Conservation (phyloP, 2,113 vertebrate genomes). For the Rallus limicola region DNA sequence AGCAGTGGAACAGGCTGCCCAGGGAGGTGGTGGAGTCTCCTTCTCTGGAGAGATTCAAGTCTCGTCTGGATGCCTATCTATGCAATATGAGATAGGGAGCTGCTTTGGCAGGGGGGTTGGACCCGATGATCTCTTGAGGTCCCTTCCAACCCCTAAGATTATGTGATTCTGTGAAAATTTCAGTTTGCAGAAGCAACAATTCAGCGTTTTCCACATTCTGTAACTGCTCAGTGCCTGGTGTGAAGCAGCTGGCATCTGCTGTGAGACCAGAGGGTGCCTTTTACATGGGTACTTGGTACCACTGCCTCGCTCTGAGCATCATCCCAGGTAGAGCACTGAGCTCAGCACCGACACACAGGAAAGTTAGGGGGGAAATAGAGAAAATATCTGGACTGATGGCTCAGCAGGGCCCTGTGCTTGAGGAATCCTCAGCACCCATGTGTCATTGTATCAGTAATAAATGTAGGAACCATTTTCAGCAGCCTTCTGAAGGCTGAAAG, state of each 20-base stretch:
- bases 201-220: too few relatives aligned
- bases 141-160: too few relatives aligned
- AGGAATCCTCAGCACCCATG: fast-evolving
- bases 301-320: not conserved
- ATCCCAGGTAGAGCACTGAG: not conserved
- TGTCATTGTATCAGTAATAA: not conserved
- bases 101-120: too few relatives aligned
- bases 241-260: not conserved
- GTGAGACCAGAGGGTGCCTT: not conserved
- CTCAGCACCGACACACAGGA: fast-evolving
- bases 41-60: too few relatives aligned
- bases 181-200: too few relatives aligned
- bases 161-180: too few relatives aligned
- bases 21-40: too few relatives aligned
- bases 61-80: too few relatives aligned
- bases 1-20: too few relatives aligned
- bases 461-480: fast-evolving
- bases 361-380: not conserved
- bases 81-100: too few relatives aligned
- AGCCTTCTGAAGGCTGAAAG: not conserved
- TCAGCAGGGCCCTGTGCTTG: not conserved
- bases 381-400: not conserved
- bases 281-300: not conserved
- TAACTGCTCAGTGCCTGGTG: not conserved
- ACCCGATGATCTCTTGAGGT: too few relatives aligned